Conservation (phyloP, 2,888 invertebrate species). For the Coelopa pilipes region DNA sequence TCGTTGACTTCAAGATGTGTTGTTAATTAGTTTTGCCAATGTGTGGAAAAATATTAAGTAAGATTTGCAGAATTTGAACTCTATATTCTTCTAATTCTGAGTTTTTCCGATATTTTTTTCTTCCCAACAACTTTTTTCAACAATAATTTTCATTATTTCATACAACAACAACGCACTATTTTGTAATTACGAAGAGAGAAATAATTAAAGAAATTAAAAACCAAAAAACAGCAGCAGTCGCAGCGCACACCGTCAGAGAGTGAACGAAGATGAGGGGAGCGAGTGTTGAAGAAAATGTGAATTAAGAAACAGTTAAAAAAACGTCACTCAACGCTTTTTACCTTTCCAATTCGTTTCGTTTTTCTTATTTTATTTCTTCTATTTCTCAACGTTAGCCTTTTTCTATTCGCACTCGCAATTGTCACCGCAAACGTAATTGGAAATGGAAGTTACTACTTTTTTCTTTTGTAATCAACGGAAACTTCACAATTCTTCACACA, state of each 20-base stretch:
- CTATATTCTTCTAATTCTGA: neutral
- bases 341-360: slow-evolving; percentile 29
- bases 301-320: neutral
- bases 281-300: neutral
- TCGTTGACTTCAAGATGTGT: neutral
- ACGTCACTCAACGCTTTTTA: slow-evolving; percentile 24
- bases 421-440: neutral
- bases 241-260: slow-evolving; percentile 18
- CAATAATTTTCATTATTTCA: neutral
- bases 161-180: neutral
- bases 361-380: slow-evolving; percentile 1
- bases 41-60: neutral
- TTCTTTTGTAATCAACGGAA: too few relatives aligned
- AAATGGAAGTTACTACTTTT: too few relatives aligned
- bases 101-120: neutral
- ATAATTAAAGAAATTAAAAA: slow-evolving; percentile 9
- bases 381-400: neutral
- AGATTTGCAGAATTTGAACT: neutral
- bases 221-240: slow-evolving; percentile 5
- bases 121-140: neutral
- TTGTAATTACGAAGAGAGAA: neutral
- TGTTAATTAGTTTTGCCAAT: slow-evolving; percentile 1
- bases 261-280: too few relatives aligned
- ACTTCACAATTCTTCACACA: too few relatives aligned
- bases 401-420: slow-evolving; percentile 15